These are phyloP conservation scores for Drosophila truncata DNA, from an alignment of 1,140 invertebrate species.

Conservation along the genomic window DNA sequence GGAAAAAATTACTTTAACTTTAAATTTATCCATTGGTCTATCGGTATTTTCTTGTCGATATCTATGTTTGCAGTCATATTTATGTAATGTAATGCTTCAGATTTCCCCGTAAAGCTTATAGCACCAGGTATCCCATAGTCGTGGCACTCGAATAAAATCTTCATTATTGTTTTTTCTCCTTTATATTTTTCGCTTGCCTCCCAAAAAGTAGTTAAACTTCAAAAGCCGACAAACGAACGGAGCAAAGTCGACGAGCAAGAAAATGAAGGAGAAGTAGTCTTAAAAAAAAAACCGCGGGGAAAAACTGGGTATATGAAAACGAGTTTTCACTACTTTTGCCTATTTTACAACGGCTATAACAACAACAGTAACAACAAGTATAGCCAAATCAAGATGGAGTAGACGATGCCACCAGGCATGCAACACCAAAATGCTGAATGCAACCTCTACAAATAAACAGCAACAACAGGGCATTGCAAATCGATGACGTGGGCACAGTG, in stretches of 20 bases:
- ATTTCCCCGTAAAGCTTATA: neutral
- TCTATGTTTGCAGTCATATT: too few species aligned
- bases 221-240: conserved; percentile 65
- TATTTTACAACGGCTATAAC: conserved; percentile 66
- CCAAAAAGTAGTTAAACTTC: conserved; percentile 81
- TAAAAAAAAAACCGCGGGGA: conserved; percentile 6
- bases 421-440: conserved; percentile 44
- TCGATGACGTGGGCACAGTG: conserved; percentile 72
- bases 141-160: too few species aligned
- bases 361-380: conserved; percentile 29
- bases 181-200: conserved; percentile 45
- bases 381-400: conserved; percentile 44
- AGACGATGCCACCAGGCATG: conserved; percentile 38
- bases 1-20: too few species aligned
- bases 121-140: neutral
- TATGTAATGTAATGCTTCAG: too few species aligned
- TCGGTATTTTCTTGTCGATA: neutral
- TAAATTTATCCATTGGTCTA: neutral
- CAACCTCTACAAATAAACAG: conserved; percentile 32
- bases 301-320: conserved; percentile 57
- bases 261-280: conserved; percentile 14
- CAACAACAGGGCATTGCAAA: conserved; percentile 35
- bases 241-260: conserved; percentile 36
- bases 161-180: conserved; percentile 21
- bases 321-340: conserved; percentile 82